Base-by-base conservation (phyloP, 1,140 invertebrate species). In the Habropoda laboriosa region DNA sequence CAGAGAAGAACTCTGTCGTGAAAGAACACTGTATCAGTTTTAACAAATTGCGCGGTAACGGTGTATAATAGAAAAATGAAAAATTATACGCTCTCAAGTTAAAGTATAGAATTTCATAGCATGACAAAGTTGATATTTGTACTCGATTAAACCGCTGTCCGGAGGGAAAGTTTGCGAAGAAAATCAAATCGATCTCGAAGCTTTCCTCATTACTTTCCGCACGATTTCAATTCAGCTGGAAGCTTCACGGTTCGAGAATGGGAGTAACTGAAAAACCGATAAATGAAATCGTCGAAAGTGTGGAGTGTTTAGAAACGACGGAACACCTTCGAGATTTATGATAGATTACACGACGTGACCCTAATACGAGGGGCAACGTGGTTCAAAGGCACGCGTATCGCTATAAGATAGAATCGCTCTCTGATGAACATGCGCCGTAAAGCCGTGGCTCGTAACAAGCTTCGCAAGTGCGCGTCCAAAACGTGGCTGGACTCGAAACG, bases 371-470 rank as follows among this genome's bases (percentile, higher is more conserved):
- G 47, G 18, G 5, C 47, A 70, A 78, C 24, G 24, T 58, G 32
- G 61, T 45, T n/a, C 47, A 42, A 27, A 16, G 35, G n/a, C 24
- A 58, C 27, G 61, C 35, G 16, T 53, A 18, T 6, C 35, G 42
- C 0, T 5, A 3, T 5, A 27, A 42, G 35, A 30, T 32, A 18
- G 38, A 32, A 53, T 49, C 57, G 35, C 24, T 24, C n/a, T 24
- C 24, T 18, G 68, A 45, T 10, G 76, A 79, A 73, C 40, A 79
- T 79, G 68, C 24, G 47, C 47, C 18, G 49, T 21, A 63, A 79
- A 38, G n/a, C 61, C 10, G 45, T 32, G 21, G 30, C 21, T 27
- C 55, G 24, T 49, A 71, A 60, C 16, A 77, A 71, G 45, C 32
- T 16, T 35, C 24, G 66, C 42, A 58, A 49, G 18, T 71, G 35